A percentile compares a stretch with the other conserved stretches of the same genome.
Conservation (phyloP, 2,888 invertebrate genomes). For the Apamea crenata region DNA sequence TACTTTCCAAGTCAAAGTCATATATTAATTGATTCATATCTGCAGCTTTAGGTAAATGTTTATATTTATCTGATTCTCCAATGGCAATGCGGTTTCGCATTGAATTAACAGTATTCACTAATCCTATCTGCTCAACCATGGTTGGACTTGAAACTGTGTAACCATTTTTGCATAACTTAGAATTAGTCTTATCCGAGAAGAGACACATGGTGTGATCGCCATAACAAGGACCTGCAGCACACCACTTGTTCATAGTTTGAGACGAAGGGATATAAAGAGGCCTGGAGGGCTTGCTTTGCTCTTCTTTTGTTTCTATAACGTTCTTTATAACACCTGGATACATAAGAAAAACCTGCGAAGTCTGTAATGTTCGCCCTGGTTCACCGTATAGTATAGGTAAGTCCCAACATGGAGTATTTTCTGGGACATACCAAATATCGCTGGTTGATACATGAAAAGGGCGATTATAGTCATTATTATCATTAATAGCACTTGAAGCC, state of each 20-base stretch:
- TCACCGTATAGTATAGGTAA: conserved; percentile 82
- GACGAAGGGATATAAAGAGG: conserved; percentile 47
- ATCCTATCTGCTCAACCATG: conserved; percentile 75
- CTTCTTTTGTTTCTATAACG: conserved; percentile 69
- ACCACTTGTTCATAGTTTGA: conserved; percentile 81
- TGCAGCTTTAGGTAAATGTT: conserved; percentile 81
- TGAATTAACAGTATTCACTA: conserved; percentile 83
- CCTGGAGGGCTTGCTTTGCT: conserved; percentile 21
- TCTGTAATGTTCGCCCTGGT: conserved; percentile 64
- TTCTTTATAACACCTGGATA: conserved; percentile 74
- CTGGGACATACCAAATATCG: conserved; percentile 81
- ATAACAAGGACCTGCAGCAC: conserved; percentile 81
- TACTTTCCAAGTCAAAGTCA: conserved; percentile 83
- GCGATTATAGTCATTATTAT: conserved; percentile 31
- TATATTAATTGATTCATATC: conserved; percentile 86
- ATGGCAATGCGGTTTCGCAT: conserved; percentile 85
- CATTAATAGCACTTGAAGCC: conserved; percentile 66
- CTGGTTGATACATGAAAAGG: conserved; percentile 31
- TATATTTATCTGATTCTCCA: conserved; percentile 75
- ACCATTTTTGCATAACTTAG: conserved; percentile 76
- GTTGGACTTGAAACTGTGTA: conserved; percentile 77
- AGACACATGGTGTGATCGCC: conserved; percentile 87
- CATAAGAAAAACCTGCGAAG: conserved; percentile 76
- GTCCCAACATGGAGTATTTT: conserved; percentile 84
- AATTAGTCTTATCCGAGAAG: conserved; percentile 72